Conservation (phyloP, 1,140 invertebrate genomes). For the Argopecten irradians region DNA sequence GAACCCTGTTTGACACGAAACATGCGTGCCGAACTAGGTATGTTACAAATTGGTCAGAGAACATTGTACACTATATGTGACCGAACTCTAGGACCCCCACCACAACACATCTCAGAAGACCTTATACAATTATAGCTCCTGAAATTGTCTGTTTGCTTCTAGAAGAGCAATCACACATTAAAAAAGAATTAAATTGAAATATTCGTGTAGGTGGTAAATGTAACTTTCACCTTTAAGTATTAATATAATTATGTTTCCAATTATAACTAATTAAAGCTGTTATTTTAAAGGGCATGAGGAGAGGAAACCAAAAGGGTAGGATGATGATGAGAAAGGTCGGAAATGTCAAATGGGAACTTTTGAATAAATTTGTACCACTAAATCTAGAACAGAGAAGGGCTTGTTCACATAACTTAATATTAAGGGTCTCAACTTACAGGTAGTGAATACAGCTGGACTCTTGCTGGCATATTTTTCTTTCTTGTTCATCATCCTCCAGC, state of each 20-base stretch:
- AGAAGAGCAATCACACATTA: too few relatives aligned
- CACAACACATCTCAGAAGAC: too few relatives aligned
- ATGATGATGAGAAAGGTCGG: background rate
- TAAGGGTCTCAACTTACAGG: background rate
- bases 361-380: background rate
- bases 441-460: background rate
- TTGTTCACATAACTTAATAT: background rate
- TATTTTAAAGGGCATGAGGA: background rate
- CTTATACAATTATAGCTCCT: too few relatives aligned
- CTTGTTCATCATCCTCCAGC: background rate
- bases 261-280: too few relatives aligned
- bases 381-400: background rate
- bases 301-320: background rate
- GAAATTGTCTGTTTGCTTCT: too few relatives aligned
- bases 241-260: too few relatives aligned
- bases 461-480: background rate
- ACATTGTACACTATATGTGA: too few relatives aligned
- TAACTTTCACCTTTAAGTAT: too few relatives aligned
- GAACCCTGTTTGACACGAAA: background rate
- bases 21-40: conserved; percentile 1
- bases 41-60: background rate
- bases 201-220: too few relatives aligned
- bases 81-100: too few relatives aligned
- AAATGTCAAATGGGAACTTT: background rate
- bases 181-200: too few relatives aligned